phyloP scores from a whole-genome alignment of 2,113 vertebrate genomes.

The Grammomys surdaster region DNA sequence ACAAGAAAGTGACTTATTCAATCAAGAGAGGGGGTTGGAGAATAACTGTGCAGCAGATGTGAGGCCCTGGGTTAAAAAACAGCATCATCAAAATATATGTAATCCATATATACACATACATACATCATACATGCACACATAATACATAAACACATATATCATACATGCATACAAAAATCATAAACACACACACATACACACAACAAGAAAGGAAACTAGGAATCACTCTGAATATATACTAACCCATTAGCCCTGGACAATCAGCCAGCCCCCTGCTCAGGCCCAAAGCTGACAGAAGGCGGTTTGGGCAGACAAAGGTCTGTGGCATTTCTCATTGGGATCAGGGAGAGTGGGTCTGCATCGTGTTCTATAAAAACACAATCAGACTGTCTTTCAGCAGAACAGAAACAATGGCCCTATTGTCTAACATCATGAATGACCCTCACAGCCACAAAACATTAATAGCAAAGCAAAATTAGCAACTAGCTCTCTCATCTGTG shows the following conservation, averaged over 20 bases:
- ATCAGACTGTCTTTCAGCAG: slow-evolving; percentile 64
- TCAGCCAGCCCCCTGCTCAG: background rate
- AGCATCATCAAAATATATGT: background rate
- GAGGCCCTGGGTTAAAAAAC: background rate
- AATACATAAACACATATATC: background rate
- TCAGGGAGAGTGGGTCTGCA: background rate
- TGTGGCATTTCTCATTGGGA: background rate
- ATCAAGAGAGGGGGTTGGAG: background rate
- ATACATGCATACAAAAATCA: background rate
- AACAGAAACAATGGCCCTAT: slow-evolving; percentile 51
- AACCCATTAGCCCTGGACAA: background rate
- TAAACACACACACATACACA: background rate
- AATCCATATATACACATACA: background rate
- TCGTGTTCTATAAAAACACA: background rate
- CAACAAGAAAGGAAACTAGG: background rate
- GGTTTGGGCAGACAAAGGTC: background rate
- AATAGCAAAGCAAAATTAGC: background rate
- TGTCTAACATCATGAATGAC: slow-evolving; percentile 49
- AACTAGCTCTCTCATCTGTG: background rate
- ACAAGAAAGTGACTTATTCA: background rate
- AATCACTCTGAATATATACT: background rate
- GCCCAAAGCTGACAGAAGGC: background rate
- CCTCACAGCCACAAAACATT: background rate
- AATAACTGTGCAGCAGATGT: background rate
- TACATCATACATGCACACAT: background rate